Evolutionary conservation across 2,888 invertebrate genomes (phyloP), one percentile per base, ranked within the genome.

Genomic region (Notodonta dromedarius): DNA sequence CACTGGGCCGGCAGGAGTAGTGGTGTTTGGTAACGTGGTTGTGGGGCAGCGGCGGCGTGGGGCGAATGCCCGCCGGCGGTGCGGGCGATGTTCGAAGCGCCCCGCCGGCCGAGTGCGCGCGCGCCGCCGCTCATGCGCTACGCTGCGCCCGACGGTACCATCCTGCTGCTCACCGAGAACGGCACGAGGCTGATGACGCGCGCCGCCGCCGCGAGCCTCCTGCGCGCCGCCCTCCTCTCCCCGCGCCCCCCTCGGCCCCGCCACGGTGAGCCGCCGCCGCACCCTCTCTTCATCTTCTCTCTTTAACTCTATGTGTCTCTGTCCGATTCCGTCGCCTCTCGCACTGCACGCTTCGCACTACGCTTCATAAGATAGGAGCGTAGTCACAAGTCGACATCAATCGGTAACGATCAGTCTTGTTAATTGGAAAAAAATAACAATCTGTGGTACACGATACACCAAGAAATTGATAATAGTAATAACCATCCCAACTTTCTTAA

Each of bases 161-260:
- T 95, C 89, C 94, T 95, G 86, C 94, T 94, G 85, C 94, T 95
- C 90, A 94, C 95, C 87, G 95, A 94, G 88, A 94, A 95, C 83
- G 95, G 95, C 90, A 95, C 94, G 83, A 89, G 95, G 79, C 92
- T 93, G 90, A 90, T 94, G 90, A 94, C 94, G 57, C 89, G 93
- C 76, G 91, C 93, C 74, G 94, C 92, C 71, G 93, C 93, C 81
- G 93, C 93, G 79, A 93, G 93, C 84, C 87, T 94, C 78, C 93
- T 94, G 82, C 93, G 92, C 82, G 93, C 90, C 74, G 94, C 93
- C 79, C 93, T 94, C 83, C 93, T 91, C 88, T 93, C 92, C 90
- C 93, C 92, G 89, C 91, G 92, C 77, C 90, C 91, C 91, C 86
- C 91, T 86, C 89, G 87, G 86, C 90, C 88, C 88, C 93, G 90